phyloP scores from a whole-genome alignment of 2,797 vertebrate genomes.

The Gadopsis marmoratus region DNA sequence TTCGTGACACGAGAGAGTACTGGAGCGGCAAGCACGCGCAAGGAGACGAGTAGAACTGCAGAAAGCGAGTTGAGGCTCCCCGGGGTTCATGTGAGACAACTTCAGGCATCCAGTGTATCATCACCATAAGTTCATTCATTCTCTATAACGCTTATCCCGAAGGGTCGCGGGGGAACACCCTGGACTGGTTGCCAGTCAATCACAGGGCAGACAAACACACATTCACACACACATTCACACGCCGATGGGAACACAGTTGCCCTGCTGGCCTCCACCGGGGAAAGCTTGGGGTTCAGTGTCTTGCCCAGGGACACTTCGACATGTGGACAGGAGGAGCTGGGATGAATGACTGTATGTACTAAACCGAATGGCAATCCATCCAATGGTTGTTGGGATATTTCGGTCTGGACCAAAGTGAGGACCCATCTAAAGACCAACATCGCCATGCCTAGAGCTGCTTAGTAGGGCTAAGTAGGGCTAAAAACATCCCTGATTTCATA shows the following conservation, averaged over 20 bases:
- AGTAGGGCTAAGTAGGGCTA: background rate
- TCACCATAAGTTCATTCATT: too few species aligned
- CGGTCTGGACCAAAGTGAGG: too few species aligned
- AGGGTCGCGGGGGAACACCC: too few species aligned
- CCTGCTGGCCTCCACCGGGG: too few species aligned
- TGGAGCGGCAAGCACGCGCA: background rate
- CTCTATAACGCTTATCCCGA: too few species aligned
- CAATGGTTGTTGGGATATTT: background rate
- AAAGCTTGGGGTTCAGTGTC: too few species aligned
- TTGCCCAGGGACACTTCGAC: too few species aligned
- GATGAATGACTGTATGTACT: background rate
- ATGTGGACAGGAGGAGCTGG: too few species aligned
- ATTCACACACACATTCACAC: too few species aligned
- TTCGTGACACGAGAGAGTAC: background rate
- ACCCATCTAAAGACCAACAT: background rate
- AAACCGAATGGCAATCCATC: background rate
- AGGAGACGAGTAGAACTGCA: background rate
- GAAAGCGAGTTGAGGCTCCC: background rate
- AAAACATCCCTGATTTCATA: constrained; percentile 1
- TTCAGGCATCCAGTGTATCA: background rate
- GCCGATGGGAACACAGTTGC: too few species aligned
- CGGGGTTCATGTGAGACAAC: background rate
- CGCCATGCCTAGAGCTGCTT: background rate
- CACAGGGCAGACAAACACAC: too few species aligned
- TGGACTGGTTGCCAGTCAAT: too few species aligned